phyloP scores from a whole-genome alignment of 2,797 vertebrate genomes.

The Microhierax caerulescens region DNA sequence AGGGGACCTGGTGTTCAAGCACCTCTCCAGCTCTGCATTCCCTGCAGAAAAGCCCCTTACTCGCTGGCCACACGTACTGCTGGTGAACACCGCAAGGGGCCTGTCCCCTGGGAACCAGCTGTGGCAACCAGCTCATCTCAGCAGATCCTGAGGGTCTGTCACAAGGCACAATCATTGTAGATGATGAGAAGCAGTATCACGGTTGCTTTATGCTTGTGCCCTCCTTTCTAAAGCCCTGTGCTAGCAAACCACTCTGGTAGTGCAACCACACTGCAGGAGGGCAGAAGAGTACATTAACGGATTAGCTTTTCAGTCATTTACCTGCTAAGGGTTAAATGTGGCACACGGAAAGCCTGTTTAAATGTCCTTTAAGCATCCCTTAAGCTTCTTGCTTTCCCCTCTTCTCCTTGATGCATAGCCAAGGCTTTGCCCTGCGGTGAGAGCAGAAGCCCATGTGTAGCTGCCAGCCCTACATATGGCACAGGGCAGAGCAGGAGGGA shows the following conservation, averaged over 20 bases:
- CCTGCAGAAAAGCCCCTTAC: background rate
- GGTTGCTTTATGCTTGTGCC: background rate
- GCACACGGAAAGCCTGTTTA: background rate
- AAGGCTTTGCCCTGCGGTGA: background rate
- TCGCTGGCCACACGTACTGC: background rate
- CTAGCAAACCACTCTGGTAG: background rate
- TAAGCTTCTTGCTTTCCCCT: background rate
- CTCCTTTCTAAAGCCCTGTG: background rate
- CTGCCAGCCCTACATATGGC: background rate
- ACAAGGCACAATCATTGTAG: background rate
- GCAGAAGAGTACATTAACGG: background rate
- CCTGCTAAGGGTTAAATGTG: background rate
- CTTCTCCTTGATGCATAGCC: background rate
- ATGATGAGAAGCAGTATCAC: background rate
- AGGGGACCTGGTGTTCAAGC: background rate
- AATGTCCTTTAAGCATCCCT: background rate
- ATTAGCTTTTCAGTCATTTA: background rate
- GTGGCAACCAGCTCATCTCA: background rate
- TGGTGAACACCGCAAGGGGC: rapidly evolving
- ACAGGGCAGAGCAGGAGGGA: background rate
- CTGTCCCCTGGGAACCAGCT: background rate
- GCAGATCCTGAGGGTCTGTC: background rate
- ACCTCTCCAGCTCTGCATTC: background rate
- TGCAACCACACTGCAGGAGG: background rate
- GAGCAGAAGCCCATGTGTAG: background rate